Conservation (phyloP, 2,888 invertebrate species). For the Barypeithes pellucidus region DNA sequence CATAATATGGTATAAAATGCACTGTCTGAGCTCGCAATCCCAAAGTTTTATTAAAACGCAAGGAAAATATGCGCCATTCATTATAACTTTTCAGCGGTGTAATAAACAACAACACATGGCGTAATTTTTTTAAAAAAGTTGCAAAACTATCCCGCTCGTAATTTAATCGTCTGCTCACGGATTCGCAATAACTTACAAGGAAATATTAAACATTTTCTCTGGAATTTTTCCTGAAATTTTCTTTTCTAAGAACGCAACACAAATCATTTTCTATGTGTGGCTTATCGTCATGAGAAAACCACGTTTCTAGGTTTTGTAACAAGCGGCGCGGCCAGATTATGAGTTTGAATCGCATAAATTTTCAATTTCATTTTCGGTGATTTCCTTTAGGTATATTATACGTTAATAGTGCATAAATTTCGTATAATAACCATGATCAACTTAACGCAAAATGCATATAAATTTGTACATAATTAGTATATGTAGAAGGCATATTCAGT, state of each 20-base stretch:
- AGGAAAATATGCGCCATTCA: constrained; percentile 19
- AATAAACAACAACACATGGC: constrained; percentile 30
- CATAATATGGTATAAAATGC: neutral
- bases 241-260: constrained; percentile 46
- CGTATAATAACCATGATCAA: neutral
- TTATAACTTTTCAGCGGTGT: constrained; percentile 28
- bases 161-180: constrained; percentile 65
- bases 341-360: constrained; percentile 43
- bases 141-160: constrained; percentile 53
- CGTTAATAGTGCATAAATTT: constrained; percentile 1
- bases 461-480: no score
- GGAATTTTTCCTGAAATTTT: constrained; percentile 43
- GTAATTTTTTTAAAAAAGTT: constrained; percentile 37
- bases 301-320: constrained; percentile 46
- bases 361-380: constrained; percentile 39
- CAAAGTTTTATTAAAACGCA: constrained; percentile 16
- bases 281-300: constrained; percentile 39
- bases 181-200: constrained; percentile 64
- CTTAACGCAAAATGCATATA: no score
- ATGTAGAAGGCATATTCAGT: no score
- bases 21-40: neutral
- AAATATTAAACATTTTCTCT: constrained; percentile 60
- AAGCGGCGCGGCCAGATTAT: constrained; percentile 37
- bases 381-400: neutral
- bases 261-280: constrained; percentile 48